Conservation (phyloP, 2,797 vertebrate genomes). For the Enteromius thamalakanensis region DNA sequence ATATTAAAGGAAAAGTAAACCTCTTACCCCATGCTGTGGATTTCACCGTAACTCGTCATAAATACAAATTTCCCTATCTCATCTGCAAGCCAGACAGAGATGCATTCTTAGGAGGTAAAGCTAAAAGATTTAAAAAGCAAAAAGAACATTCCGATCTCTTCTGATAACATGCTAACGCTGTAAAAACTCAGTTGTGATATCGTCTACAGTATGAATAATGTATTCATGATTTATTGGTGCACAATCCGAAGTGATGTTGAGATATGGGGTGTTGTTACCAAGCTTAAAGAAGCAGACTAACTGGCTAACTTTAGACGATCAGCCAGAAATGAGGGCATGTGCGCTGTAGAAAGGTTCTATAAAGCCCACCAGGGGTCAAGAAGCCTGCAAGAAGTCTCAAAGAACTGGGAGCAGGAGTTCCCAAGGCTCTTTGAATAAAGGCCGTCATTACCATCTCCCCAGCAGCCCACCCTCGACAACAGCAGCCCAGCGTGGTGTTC, state of each 20-base stretch:
- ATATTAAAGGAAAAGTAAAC: constrained; percentile 43
- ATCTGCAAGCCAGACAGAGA: constrained; percentile 33
- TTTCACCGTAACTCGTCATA: constrained; percentile 28
- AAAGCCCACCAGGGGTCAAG: constrained; percentile 53
- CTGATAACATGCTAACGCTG: constrained; percentile 28
- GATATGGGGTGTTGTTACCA: constrained; percentile 4
- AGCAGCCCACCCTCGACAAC: constrained; percentile 52
- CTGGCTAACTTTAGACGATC: constrained; percentile 15
- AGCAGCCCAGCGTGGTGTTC: constrained; percentile 50
- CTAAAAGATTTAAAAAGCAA: constrained; percentile 21
- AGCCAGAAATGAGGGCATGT: constrained; percentile 31
- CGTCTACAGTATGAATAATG: constrained; percentile 28
- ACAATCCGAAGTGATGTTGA: constrained; percentile 30
- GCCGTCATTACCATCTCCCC: constrained; percentile 55
- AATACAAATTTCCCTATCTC: constrained; percentile 45
- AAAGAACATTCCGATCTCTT: constrained; percentile 41
- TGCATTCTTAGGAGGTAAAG: constrained; percentile 22
- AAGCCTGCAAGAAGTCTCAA: constrained; percentile 43
- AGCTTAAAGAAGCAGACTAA: constrained; percentile 19
- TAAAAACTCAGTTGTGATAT: constrained; percentile 43
- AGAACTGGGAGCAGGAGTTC: constrained; percentile 41
- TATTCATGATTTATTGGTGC: constrained; percentile 34
- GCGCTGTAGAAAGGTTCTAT: constrained; percentile 23
- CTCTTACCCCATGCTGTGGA: constrained; percentile 30
- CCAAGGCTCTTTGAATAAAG: constrained; percentile 55